Evolutionary conservation across 2,888 invertebrate genomes (phyloP).

Genomic region (Dione juno): DNA sequence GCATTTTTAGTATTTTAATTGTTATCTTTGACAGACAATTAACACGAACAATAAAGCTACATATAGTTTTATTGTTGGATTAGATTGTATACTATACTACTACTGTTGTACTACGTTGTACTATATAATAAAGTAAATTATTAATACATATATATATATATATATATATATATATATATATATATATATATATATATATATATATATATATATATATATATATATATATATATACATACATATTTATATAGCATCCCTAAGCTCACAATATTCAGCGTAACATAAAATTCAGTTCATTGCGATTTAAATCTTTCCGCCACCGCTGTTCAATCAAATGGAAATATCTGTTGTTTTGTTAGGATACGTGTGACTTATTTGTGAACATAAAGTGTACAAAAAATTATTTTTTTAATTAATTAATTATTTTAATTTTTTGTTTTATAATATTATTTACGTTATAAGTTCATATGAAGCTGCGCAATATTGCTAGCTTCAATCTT

Average conservation of each 20-base stretch:
- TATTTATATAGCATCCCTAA: neutral
- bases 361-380: constrained; percentile 1
- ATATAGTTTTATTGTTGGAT: no score
- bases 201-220: no score
- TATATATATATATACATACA: no score
- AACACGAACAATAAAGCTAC: no score
- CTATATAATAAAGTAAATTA: no score
- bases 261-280: neutral
- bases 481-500: neutral
- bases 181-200: no score
- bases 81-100: no score
- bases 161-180: no score
- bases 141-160: no score
- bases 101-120: no score
- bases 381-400: constrained; percentile 3
- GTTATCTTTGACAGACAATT: no score
- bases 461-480: neutral
- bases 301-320: constrained; percentile 18
- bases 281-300: constrained; percentile 9
- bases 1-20: neutral
- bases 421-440: neutral
- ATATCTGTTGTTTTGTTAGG: constrained; percentile 10
- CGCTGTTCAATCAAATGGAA: constrained; percentile 26
- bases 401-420: no score
- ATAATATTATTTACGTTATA: neutral